Base-by-base conservation (phyloP, 2,888 invertebrate genomes). In the Hirtodrosophila duncani region DNA sequence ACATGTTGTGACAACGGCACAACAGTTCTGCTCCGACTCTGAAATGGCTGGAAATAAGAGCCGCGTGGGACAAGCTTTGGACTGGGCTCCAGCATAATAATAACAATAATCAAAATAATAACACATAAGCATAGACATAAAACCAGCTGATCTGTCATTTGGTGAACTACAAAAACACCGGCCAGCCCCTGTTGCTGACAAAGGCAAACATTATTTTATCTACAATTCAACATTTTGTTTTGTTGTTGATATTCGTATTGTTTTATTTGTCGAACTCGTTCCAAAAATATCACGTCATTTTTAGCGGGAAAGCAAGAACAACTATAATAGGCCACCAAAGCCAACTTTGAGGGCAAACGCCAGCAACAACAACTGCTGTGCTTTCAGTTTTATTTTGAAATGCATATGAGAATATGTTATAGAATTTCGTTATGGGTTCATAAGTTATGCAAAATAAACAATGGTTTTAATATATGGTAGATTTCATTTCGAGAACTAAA, bases 141-240 rank as follows among this genome's bases (percentile, higher is more conserved):
- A 63, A 58, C 49, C 55, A 63, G 61, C 75, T 79, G 80, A 71
- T 71, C 70, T 59, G 55, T 63, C 69, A 69, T 63, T 66, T 55
- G 43, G 34, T 33, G 27, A 33, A 30, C 24, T 27, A 21, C n/a
- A 3, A 9, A 16, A 31, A 30, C 42, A 20, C 30, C 8, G 6
- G 14, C 18, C 33, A 39, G 24, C 45, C 33, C 10, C 14, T 29
- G 24, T 34, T 45, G 39, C 18, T 42, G 46, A 30, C 16, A 9
- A 3, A n/a, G 13, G 17, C 27, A 43, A 59, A 64, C 60, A 21
- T 53, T 49, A 58, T 69, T 68, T n/a, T 57, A 49, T 67, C 52
- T 53, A 68, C 23, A 51, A 55, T 63, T 59, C 38, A 39, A 59
- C 38, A 46, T 49, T 53, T 36, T 6, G n/a, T 20, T 41, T 29